Base-by-base conservation (phyloP, 2,797 vertebrate species). In the Tauraco hartlaubi region DNA sequence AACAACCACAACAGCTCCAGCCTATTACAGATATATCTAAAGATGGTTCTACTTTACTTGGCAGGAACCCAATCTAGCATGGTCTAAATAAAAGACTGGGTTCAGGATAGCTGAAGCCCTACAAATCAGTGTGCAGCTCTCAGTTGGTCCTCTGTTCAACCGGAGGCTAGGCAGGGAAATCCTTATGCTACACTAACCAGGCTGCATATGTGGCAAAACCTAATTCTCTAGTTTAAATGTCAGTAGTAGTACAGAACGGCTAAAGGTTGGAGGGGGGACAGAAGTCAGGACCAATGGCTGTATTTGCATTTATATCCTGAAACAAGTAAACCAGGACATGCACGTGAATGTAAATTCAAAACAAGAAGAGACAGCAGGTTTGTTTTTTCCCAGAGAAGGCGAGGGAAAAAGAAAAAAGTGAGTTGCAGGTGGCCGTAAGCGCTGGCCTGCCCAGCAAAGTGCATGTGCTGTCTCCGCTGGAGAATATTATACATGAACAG, bases 381-480 rank as follows among this genome's bases (percentile, higher is more conserved):
- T 69, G 67, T 1, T 25, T 89, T 89, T 69, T 48, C 55, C 63
- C 59, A 58, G 23, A 86, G 43, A 95, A 84, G 46, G 43, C 0
- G 0, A 85, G 61, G 82, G 66, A 88, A 77, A 72, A 74, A 90
- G 44, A 67, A 61, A 64, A 9, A 52, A 63, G 55, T 37, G 18
- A 25, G n/a, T 83, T 85, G 66, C 58, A 94, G 82, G 88, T 82
- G 86, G 59, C 76, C 9, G 1, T 76, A 83, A 84, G 73, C 0
- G 14, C 90, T 94, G 91, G 92, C 92, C 88, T 94, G 94, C 90
- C 88, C 92, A 95, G 95, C 95, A 95, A 94, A 95, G 94, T 95
- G 93, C 95, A 89, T 25, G 88, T 93, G 98, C 98, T 97, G 96
- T 98, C 98, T 97, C 96, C 44, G 52, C 71, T 66, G 43, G 83